A percentile compares a stretch with the other conserved stretches of the same genome.
These are phyloP conservation scores for Rhea americana DNA, from an alignment of 2,113 vertebrate species.

Conservation along the genomic window DNA sequence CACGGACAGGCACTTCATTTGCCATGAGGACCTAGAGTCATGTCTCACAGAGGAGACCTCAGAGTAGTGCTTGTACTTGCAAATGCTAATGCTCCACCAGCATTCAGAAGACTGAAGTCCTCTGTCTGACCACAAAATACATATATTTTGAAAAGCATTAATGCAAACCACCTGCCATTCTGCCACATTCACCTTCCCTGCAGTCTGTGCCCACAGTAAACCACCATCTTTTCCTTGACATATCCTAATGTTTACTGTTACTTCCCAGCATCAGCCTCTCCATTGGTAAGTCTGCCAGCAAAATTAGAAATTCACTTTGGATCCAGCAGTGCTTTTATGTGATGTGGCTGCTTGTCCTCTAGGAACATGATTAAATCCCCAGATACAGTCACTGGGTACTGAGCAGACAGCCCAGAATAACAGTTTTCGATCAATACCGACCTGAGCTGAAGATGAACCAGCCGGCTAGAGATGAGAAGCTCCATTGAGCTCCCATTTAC, in stretches of 20 bases:
- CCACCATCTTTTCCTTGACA: neutral
- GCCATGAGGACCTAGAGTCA: neutral
- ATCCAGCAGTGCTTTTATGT: neutral
- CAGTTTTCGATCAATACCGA: constrained; percentile 6
- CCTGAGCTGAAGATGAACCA: neutral
- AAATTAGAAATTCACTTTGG: constrained; percentile 37
- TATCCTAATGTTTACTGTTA: neutral
- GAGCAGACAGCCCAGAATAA: neutral
- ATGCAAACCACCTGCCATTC: neutral
- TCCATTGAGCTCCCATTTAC: neutral
- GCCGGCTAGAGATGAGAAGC: neutral
- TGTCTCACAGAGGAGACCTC: neutral
- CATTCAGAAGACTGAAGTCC: neutral
- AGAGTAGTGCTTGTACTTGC: neutral
- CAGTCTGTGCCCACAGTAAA: fast-evolving
- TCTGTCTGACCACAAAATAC: neutral
- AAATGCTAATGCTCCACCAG: neutral
- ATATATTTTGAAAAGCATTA: neutral
- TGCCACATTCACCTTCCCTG: fast-evolving
- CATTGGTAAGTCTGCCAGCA: neutral
- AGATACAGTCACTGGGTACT: neutral
- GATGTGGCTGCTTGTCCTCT: neutral
- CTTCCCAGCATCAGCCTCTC: neutral
- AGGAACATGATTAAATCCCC: neutral
- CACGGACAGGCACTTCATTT: neutral